A percentile compares a stretch with the other conserved stretches of the same genome.
These are phyloP conservation scores for Aurelia sp. DNA, from an alignment of 30 jellyfish, hydroid and myxozoan species.

Conservation along the genomic window DNA sequence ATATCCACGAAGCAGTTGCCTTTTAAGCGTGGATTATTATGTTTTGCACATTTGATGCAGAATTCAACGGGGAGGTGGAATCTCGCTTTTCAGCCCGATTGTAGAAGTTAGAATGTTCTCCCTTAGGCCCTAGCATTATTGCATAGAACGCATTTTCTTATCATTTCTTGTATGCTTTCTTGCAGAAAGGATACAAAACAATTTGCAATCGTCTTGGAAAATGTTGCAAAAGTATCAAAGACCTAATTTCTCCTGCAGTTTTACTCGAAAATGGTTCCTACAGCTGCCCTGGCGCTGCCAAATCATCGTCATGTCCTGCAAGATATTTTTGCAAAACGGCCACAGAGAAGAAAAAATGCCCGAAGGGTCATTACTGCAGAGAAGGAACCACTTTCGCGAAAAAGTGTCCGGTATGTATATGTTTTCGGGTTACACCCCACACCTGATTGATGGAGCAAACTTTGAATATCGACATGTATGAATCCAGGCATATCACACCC, in stretches of 20 bases:
- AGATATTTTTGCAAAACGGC: constrained; percentile 34
- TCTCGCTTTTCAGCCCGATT: too few relatives aligned
- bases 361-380: constrained; percentile 50
- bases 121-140: too few relatives aligned
- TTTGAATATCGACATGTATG: neutral
- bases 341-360: constrained; percentile 46
- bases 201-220: constrained; percentile 40
- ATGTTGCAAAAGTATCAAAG: constrained; percentile 36
- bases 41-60: too few relatives aligned
- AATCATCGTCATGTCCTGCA: constrained; percentile 34
- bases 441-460: neutral
- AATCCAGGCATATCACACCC: neutral
- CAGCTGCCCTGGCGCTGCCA: constrained; percentile 48
- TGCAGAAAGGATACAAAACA: constrained; percentile 23
- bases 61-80: too few relatives aligned
- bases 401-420: constrained; percentile 53
- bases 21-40: too few relatives aligned
- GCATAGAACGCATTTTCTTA: too few relatives aligned
- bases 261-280: constrained; percentile 7
- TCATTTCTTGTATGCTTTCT: too few relatives aligned
- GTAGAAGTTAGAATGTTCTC: too few relatives aligned
- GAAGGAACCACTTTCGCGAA: constrained; percentile 40
- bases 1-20: too few relatives aligned
- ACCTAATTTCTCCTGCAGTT: constrained; percentile 1
- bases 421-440: neutral